Percentiles rank a stretch among this genome's conserved stretches.
These are phyloP conservation scores for Subanguina moxae DNA, from an alignment of 1,140 invertebrate genomes.

Conservation along the genomic window DNA sequence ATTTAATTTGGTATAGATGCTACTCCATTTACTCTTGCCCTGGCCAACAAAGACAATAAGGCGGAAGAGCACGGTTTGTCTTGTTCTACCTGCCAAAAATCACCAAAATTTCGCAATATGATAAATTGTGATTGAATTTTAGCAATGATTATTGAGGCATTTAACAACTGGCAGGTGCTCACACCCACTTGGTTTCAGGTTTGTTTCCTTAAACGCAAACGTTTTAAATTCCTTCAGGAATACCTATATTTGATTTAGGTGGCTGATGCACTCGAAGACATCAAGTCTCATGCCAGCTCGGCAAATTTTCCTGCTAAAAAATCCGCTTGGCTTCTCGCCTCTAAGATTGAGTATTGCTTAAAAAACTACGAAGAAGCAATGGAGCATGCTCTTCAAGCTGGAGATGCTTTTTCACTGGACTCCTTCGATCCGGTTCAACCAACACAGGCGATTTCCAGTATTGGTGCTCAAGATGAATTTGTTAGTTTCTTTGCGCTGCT, in stretches of 20 bases:
- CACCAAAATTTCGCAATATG: no score
- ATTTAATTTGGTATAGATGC: not conserved
- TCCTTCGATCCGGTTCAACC: constrained; percentile 78
- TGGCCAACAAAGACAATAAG: not conserved
- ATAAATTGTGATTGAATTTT: no score
- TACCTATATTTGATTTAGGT: not conserved
- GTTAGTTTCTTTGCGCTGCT: constrained; percentile 69
- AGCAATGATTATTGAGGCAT: constrained; percentile 2
- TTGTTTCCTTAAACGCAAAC: not conserved
- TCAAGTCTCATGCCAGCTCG: not conserved
- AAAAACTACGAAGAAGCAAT: constrained; percentile 45
- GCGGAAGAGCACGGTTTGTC: not conserved
- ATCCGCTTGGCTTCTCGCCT: constrained; percentile 72
- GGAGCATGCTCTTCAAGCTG: constrained; percentile 43
- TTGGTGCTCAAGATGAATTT: constrained; percentile 30
- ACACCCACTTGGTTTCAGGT: constrained; percentile 1
- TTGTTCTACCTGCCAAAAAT: no score
- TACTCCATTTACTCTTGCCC: not conserved
- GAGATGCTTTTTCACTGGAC: constrained; percentile 66
- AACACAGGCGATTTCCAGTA: constrained; percentile 61
- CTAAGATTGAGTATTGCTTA: constrained; percentile 68
- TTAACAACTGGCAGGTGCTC: not conserved
- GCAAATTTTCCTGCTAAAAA: not conserved
- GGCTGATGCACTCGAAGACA: not conserved
- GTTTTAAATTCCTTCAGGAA: not conserved